Base-by-base conservation (phyloP, 2,113 vertebrate species). In the Tympanuchus pallidicinctus region DNA sequence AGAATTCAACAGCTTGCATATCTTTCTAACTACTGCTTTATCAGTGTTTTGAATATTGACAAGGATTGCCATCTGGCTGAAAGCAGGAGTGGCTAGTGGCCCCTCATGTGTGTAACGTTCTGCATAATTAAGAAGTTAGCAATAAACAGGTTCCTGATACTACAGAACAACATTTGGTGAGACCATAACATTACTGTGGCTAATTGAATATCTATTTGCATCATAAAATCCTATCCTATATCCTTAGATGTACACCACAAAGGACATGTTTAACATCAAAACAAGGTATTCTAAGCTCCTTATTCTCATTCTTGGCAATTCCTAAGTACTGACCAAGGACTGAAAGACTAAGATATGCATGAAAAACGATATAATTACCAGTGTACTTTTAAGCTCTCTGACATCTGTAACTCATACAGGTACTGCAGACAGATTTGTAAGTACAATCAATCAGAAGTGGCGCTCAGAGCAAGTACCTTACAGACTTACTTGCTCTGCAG, bases 381-480 rank as follows among this genome's bases (percentile, higher is more conserved):
- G 34, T 11, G 7, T 20, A 76, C 52, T 25, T 65, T 40, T 72
- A 59, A 66, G 48, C 56, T 32, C 9, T 57, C 47, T 47, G 43
- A 52, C 11, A n/a, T 3, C 6, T 2, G 9, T 28, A 52, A 78
- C 0, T 1, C 25, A 40, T 8, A 32, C 8, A 28, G 24, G 21
- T 78, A 8, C 52, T 34, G 50, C 16, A 57, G 18, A n/a, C 10
- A 24, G 5, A 21, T n/a, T 56, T 75, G 56, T 47, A 63, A 48
- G 47, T 19, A 47, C 43, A 42, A 12, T 19, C 25, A 27, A 74
- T 25, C 27, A 16, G 47, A 28, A 78, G 11, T 7, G 32, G 21
- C 16, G 36, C 20, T 1, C 22, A 74, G 54, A 67, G 24, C 15
- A 59, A 27, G 13, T 2, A 50, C 48, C 18, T 47, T 47, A 20